Evolutionary conservation across 2,888 invertebrate genomes (phyloP).

Genomic region (Stenichneumon culpator): DNA sequence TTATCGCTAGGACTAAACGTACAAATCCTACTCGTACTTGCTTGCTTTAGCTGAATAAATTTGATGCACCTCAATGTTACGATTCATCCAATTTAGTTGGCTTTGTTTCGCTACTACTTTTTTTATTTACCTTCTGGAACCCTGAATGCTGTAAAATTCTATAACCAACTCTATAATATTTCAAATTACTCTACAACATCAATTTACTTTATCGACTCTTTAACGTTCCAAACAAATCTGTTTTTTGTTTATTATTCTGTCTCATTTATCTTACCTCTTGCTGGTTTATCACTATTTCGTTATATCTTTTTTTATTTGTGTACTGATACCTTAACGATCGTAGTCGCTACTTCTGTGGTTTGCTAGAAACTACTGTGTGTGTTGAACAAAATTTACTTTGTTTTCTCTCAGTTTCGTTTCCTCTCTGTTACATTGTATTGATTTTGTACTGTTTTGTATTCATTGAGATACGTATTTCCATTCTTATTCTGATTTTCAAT

Average conservation of each 20-base stretch:
- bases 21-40: constrained; percentile 31
- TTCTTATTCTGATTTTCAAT: too few relatives aligned
- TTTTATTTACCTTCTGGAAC: neutral
- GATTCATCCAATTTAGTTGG: neutral
- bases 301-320: neutral
- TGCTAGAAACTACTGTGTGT: too few relatives aligned
- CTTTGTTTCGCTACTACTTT: constrained; percentile 3
- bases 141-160: neutral
- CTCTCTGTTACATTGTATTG: neutral
- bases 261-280: too few relatives aligned
- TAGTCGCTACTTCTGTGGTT: too few relatives aligned
- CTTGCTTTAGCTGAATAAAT: constrained; percentile 21
- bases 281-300: too few relatives aligned
- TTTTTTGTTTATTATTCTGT: neutral
- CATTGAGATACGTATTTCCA: too few relatives aligned
- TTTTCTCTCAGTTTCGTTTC: too few relatives aligned
- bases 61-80: constrained; percentile 1
- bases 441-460: too few relatives aligned
- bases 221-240: neutral
- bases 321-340: too few relatives aligned
- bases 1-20: constrained; percentile 53
- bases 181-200: neutral
- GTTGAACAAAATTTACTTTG: too few relatives aligned
- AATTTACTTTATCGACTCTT: neutral
- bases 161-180: neutral